Conservation (phyloP, 2,113 vertebrate species). For the Lipophrys pholis region DNA sequence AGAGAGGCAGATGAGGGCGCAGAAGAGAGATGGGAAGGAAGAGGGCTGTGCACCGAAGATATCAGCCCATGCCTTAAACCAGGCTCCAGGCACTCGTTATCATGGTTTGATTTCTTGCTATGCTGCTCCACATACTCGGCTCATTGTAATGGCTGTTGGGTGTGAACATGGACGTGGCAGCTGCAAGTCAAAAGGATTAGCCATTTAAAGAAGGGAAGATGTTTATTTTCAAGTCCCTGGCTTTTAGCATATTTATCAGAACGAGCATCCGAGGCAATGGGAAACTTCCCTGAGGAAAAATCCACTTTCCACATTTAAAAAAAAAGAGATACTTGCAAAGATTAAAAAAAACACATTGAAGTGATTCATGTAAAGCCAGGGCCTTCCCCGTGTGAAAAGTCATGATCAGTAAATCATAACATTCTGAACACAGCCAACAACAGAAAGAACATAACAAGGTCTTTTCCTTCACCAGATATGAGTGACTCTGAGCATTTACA, state of each 20-base stretch:
- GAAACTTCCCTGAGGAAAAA: constrained; percentile 58
- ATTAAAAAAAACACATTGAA: constrained; percentile 37
- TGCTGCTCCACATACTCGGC: constrained; percentile 67
- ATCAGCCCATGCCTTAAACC: constrained; percentile 73
- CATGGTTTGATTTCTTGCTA: constrained; percentile 79
- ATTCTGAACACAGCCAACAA: constrained; percentile 36
- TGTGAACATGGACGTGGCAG: constrained; percentile 69
- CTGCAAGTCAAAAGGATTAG: constrained; percentile 77
- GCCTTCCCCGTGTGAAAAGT: constrained; percentile 42
- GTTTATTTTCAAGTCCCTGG: constrained; percentile 70
- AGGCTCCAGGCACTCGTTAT: constrained; percentile 74
- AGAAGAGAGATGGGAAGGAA: constrained; percentile 58
- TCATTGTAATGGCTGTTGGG: constrained; percentile 78
- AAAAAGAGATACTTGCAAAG: constrained; percentile 31
- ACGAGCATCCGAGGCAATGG: constrained; percentile 55
- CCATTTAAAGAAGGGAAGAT: constrained; percentile 60
- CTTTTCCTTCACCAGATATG: constrained; percentile 33
- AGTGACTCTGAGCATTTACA: constrained; percentile 41
- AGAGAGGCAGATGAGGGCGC: constrained; percentile 66
- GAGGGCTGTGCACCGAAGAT: constrained; percentile 73
- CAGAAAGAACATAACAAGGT: constrained; percentile 17
- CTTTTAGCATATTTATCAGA: constrained; percentile 71
- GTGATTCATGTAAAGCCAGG: constrained; percentile 51
- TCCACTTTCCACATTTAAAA: constrained; percentile 17
- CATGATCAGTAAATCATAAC: constrained; percentile 50